Evolutionary conservation across 2,888 invertebrate genomes (phyloP).

Genomic region (Carabus problematicus): DNA sequence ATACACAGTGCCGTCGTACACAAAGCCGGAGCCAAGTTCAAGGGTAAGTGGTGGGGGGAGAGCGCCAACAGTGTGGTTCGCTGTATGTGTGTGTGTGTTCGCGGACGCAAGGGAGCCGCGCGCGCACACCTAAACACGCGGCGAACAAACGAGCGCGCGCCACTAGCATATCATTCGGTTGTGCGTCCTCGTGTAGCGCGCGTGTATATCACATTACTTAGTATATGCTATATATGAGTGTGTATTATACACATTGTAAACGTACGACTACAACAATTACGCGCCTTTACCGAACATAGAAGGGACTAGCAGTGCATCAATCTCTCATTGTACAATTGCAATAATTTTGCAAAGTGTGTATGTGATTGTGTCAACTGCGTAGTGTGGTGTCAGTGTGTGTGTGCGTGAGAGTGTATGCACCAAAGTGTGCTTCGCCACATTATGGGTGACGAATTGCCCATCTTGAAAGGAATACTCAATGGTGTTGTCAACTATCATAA

Average conservation of each 20-base stretch:
- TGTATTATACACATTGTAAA: no score
- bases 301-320: no score
- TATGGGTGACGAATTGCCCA: slow-evolving; percentile 91
- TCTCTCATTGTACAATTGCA: no score
- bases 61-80: slow-evolving; percentile 41
- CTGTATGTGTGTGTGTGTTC: slow-evolving; percentile 44
- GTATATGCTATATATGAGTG: no score
- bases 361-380: no score
- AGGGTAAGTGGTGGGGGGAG: slow-evolving; percentile 58
- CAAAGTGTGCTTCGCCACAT: no score
- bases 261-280: no score
- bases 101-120: slow-evolving; percentile 49
- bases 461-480: slow-evolving; percentile 88
- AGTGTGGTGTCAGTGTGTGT: no score
- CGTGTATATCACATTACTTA: slow-evolving; percentile 37
- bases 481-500: slow-evolving; percentile 91
- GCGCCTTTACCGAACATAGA: no score
- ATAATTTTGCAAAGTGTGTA: no score
- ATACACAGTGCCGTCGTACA: slow-evolving; percentile 19
- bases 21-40: slow-evolving; percentile 56
- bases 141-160: slow-evolving; percentile 55
- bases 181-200: slow-evolving; percentile 55
- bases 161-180: slow-evolving; percentile 49
- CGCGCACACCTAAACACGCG: slow-evolving; percentile 56
- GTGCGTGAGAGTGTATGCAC: no score